A percentile compares a stretch with the other conserved stretches of the same genome.
Evolutionary conservation across 2,888 invertebrate genomes (phyloP).

Genomic region (Hecatera dysodea): DNA sequence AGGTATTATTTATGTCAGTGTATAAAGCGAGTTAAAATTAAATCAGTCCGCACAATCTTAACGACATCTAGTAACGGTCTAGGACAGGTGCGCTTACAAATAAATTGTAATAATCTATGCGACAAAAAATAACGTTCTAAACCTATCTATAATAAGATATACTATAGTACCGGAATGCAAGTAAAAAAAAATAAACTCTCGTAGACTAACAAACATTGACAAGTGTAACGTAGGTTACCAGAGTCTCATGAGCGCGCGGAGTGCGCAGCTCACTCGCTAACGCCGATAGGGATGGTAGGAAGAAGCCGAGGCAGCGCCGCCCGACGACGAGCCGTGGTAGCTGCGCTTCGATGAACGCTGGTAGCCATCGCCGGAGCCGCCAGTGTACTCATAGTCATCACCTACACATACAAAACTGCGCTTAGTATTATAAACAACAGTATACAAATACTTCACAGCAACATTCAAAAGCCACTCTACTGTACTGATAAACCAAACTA

Average conservation of each 20-base stretch:
- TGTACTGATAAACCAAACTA: conserved; percentile 54
- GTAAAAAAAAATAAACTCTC: conserved; percentile 46
- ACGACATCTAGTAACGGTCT: conserved; percentile 59
- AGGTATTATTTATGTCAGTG: conserved; percentile 60
- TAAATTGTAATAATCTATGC: conserved; percentile 62
- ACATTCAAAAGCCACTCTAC: conserved; percentile 44
- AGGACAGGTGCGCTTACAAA: conserved; percentile 62
- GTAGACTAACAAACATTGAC: conserved; percentile 68
- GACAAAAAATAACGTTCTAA: conserved; percentile 60
- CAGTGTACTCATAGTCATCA: conserved; percentile 89
- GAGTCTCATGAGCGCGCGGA: conserved; percentile 54
- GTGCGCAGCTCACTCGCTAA: conserved; percentile 74
- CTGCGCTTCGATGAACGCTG: conserved; percentile 87
- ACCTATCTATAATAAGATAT: conserved; percentile 59
- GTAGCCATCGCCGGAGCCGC: conserved; percentile 88
- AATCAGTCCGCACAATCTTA: conserved; percentile 60
- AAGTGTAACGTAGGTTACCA: conserved; percentile 64
- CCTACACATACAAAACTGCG: conserved; percentile 71
- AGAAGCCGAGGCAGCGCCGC: conserved; percentile 81
- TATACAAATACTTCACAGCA: conserved; percentile 41
- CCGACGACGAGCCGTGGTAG: conserved; percentile 82
- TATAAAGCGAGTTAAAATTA: conserved; percentile 60
- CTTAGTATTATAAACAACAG: conserved; percentile 42
- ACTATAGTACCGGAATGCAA: conserved; percentile 66
- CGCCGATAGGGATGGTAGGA: conserved; percentile 90